Percentiles rank a stretch among this genome's conserved stretches.
phyloP scores from a whole-genome alignment of 2,888 invertebrate species.

The Aphodius sticticus region DNA sequence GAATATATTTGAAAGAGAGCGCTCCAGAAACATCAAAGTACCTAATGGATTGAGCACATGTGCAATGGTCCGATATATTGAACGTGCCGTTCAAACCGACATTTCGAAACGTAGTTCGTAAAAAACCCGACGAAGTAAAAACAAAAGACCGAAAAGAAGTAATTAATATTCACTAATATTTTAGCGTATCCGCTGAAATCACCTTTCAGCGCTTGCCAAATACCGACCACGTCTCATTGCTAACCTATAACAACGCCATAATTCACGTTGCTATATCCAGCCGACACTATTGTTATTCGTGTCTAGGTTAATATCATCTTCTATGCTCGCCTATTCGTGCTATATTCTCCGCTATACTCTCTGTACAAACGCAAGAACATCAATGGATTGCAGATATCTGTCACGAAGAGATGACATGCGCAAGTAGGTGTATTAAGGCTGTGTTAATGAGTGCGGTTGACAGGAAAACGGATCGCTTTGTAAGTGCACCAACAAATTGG shows the following conservation, averaged over 20 bases:
- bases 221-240: slow-evolving; percentile 10
- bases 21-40: slow-evolving; percentile 22
- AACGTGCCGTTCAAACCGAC: not conserved
- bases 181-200: not conserved
- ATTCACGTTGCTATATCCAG: slow-evolving; percentile 15
- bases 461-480: slow-evolving; percentile 13
- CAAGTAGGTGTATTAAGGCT: not conserved
- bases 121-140: not conserved
- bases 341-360: too few species aligned
- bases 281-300: slow-evolving; percentile 11
- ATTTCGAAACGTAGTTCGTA: not conserved
- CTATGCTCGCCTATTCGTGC: too few species aligned
- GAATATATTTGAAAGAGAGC: not conserved
- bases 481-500: slow-evolving; percentile 24
- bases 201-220: slow-evolving; percentile 16
- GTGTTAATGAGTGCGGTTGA: slow-evolving; percentile 8
- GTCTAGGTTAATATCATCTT: slow-evolving; percentile 8
- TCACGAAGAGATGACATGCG: too few species aligned
- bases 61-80: not conserved
- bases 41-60: slow-evolving; percentile 13
- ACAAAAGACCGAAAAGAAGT: not conserved
- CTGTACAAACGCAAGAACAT: too few species aligned
- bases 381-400: too few species aligned
- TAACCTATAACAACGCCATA: slow-evolving; percentile 10
- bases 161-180: not conserved